Base-by-base conservation (phyloP, 2,113 vertebrate genomes). In the Thamnophis sirtalis region DNA sequence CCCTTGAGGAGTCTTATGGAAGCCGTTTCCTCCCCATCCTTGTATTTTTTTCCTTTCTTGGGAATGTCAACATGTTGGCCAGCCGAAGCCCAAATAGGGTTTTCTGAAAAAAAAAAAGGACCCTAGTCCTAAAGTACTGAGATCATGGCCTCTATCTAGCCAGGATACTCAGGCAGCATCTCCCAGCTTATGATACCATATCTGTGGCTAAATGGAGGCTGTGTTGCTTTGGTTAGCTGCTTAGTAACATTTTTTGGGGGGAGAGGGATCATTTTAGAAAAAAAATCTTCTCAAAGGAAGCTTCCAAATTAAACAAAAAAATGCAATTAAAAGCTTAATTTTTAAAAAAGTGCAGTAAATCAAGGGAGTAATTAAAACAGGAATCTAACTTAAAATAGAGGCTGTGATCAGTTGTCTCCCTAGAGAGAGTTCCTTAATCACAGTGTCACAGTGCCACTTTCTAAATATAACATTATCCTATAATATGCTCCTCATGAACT, bases 1-100 rank as follows among this genome's bases (percentile, higher is more conserved):
- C 93, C 50, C 33, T 58, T 51, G 51, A 15, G 60, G 60, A 92
- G 84, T 68, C 54, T 1, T 54, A 68, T 0, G 43, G 0, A 91
- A 87, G 38, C 1, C 1, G 89, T 93, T 94, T 90, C 89, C 73
- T 80, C 33, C 90, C 88, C 84, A 84, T 51, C 89, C 88, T 89
- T 26, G 17, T 11, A 48, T 21, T 38, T 15, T 1, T 94, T 2
- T 53, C 3, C 0, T 58, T 60, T 84, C 53, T 8, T 60, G n/a
- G 58, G 89, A 33, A 33, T 17, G 28, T 68, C 63, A 68, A 68
- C 28, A 15, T 15, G 24, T 56, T 56, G 38, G 51, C 56, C 91
- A 80, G 28, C 84, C 54, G 28, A 91, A 63, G 11, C 24, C 38
- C 9, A 22, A 28, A 73, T n/a, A 80, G 33, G 7, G 15, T 15